These are phyloP conservation scores for Pristis pectinata DNA, from an alignment of 2,797 vertebrate genomes.

Conservation along the genomic window DNA sequence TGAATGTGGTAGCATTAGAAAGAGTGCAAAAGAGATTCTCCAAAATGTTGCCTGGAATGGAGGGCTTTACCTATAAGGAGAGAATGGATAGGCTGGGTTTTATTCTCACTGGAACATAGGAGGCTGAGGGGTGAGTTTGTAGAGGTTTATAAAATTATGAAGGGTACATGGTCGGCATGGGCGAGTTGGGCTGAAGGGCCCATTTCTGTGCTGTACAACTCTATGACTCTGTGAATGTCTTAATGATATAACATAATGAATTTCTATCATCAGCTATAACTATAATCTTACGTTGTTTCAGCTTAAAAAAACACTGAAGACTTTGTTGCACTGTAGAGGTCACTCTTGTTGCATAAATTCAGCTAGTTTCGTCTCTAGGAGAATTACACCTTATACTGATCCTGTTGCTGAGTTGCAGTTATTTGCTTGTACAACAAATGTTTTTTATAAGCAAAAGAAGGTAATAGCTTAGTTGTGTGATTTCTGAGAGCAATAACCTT, in stretches of 20 bases:
- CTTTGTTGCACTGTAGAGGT: slow-evolving; percentile 33
- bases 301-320: not conserved
- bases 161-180: too few relatives aligned
- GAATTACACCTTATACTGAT: slow-evolving; percentile 3
- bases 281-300: not conserved
- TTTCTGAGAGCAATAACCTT: not conserved
- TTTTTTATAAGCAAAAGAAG: slow-evolving; percentile 17
- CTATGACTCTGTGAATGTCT: not conserved
- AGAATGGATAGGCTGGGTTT: too few relatives aligned
- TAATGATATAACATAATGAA: not conserved
- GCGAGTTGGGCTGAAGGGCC: too few relatives aligned
- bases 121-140: too few relatives aligned
- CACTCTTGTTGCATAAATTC: slow-evolving; percentile 33
- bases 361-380: not conserved
- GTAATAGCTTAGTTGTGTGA: not conserved
- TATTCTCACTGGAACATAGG: too few relatives aligned
- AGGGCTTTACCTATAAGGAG: too few relatives aligned
- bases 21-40: too few relatives aligned
- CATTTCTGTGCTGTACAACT: too few relatives aligned
- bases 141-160: too few relatives aligned
- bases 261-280: not conserved
- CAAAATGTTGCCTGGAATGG: too few relatives aligned
- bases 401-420: slow-evolving; percentile 10
- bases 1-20: too few relatives aligned
- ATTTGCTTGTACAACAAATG: slow-evolving; percentile 32